Conservation (phyloP, 2,113 vertebrate genomes). For the Amazona vittata region DNA sequence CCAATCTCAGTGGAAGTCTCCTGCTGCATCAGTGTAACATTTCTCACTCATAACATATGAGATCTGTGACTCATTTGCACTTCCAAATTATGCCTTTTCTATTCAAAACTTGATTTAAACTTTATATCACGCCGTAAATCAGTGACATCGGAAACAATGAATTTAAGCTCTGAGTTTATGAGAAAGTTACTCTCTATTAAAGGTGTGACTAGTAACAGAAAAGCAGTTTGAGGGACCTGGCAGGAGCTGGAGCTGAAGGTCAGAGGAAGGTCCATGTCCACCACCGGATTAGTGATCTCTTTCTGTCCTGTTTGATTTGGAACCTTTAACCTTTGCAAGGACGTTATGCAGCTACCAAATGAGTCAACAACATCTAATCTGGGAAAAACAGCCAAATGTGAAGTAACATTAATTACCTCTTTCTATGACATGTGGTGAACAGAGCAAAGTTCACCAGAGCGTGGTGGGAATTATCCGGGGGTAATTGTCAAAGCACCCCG, state of each 20-base stretch:
- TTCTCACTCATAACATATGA: not conserved
- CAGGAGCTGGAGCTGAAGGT: not conserved
- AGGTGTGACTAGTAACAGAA: not conserved
- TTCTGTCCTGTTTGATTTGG: not conserved
- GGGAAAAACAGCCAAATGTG: not conserved
- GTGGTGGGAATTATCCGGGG: not conserved
- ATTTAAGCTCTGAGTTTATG: not conserved
- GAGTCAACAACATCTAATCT: not conserved
- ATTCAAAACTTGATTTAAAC: not conserved
- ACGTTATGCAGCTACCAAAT: not conserved
- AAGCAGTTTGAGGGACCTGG: not conserved
- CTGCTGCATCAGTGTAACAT: not conserved
- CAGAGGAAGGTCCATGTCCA: not conserved
- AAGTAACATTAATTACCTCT: slow-evolving; percentile 4
- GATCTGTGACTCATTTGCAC: not conserved
- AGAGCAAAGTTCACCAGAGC: not conserved
- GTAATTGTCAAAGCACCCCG: not conserved
- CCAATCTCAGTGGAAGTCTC: not conserved
- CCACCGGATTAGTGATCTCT: not conserved
- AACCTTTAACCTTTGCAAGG: slow-evolving; percentile 23
- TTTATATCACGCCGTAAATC: not conserved
- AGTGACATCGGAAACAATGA: not conserved
- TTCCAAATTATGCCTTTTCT: not conserved
- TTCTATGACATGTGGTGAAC: not conserved
- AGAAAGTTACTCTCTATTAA: not conserved